Percentiles rank a stretch among this genome's conserved stretches.
Conservation (phyloP, 2,113 vertebrate genomes). For the Nesogale talazaci region DNA sequence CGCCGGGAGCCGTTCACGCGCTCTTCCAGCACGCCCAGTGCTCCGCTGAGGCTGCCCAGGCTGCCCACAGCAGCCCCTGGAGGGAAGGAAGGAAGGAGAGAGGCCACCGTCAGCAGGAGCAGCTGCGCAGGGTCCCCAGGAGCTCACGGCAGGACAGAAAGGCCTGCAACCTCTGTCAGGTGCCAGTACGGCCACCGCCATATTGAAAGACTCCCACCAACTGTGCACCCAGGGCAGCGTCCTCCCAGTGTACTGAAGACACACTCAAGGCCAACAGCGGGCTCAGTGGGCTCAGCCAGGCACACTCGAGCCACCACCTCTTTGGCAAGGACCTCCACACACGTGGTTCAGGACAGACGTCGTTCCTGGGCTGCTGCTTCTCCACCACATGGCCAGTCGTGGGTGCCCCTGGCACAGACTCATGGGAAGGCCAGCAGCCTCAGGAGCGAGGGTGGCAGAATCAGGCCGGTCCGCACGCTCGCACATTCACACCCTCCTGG, state of each 20-base stretch:
- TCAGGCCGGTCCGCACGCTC: background rate
- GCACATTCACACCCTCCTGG: background rate
- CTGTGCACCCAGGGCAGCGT: too few relatives aligned
- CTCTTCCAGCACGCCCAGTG: slow-evolving; percentile 78
- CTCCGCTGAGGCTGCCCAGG: slow-evolving; percentile 62
- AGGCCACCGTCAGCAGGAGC: too few relatives aligned
- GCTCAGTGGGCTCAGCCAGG: too few relatives aligned
- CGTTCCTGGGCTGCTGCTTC: background rate
- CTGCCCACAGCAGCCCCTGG: slow-evolving; percentile 85
- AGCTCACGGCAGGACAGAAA: too few relatives aligned
- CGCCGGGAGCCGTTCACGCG: slow-evolving; percentile 69
- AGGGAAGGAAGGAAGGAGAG: too few relatives aligned
- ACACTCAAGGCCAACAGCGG: too few relatives aligned
- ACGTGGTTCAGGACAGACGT: background rate
- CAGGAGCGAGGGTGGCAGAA: background rate
- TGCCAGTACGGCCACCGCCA: too few relatives aligned
- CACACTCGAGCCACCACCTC: too few relatives aligned
- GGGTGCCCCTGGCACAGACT: background rate
- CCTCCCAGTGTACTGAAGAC: too few relatives aligned
- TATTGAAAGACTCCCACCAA: too few relatives aligned
- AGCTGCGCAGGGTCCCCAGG: too few relatives aligned
- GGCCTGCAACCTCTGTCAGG: too few relatives aligned
- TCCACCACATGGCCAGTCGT: background rate
- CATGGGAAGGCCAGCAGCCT: background rate
- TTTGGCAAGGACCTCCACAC: background rate